Evolutionary conservation across 2,797 vertebrate genomes (phyloP).

Genomic region (Falco biarmicus): DNA sequence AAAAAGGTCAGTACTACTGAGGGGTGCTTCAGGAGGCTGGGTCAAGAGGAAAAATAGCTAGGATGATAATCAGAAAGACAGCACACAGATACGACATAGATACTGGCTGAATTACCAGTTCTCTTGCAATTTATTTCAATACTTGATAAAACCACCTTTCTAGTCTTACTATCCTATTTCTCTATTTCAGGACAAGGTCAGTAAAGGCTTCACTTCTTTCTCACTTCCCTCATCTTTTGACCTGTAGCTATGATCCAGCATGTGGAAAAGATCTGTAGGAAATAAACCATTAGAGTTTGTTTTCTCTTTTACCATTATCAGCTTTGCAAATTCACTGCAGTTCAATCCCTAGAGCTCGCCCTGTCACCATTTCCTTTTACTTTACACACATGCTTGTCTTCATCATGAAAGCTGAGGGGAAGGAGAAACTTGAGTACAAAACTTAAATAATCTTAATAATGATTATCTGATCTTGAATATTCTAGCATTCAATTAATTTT

Average conservation of each 20-base stretch:
- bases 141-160: neutral
- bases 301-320: neutral
- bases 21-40: neutral
- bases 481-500: accelerated
- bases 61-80: neutral
- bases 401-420: neutral
- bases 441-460: neutral
- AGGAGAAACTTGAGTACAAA: neutral
- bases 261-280: neutral
- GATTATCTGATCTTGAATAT: neutral
- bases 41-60: neutral
- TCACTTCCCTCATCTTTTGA: neutral
- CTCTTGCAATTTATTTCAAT: neutral
- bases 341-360: neutral
- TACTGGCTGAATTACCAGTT: neutral
- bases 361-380: neutral
- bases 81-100: neutral
- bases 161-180: neutral
- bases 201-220: neutral
- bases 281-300: neutral
- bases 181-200: neutral
- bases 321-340: neutral
- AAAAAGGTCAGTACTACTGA: neutral
- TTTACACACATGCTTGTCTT: neutral
- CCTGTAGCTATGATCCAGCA: neutral